A percentile compares a stretch with the other conserved stretches of the same genome.
phyloP scores from a whole-genome alignment of 1,140 invertebrate genomes.

The Zaprionus capensis region DNA sequence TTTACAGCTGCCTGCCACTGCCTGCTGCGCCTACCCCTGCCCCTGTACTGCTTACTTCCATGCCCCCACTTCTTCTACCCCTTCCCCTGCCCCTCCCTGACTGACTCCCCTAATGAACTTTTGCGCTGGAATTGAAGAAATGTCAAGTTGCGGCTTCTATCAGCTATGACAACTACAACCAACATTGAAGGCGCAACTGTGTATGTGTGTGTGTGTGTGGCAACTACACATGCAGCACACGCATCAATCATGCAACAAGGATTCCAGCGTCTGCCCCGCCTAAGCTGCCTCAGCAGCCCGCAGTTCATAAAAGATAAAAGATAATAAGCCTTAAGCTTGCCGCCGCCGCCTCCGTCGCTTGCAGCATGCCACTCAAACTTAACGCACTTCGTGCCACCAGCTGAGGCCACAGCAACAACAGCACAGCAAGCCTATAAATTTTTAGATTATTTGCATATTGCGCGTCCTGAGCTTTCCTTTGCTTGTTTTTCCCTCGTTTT shows the following conservation, averaged over 20 bases:
- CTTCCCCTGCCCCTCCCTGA: background rate
- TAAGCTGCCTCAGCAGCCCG: slow-evolving; percentile 58
- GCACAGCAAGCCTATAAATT: slow-evolving; percentile 77
- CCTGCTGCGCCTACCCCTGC: background rate
- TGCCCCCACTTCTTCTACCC: too few species aligned
- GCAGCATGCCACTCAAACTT: slow-evolving; percentile 69
- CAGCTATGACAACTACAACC: slow-evolving; percentile 2
- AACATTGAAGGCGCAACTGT: background rate
- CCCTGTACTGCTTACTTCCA: too few species aligned
- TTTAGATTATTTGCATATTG: slow-evolving; percentile 82
- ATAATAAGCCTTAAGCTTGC: slow-evolving; percentile 75
- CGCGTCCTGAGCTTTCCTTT: slow-evolving; percentile 18
- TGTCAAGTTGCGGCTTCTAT: slow-evolving; percentile 60
- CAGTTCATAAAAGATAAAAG: slow-evolving; percentile 82
- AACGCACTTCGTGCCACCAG: slow-evolving; percentile 37
- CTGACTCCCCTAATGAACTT: slow-evolving; percentile 43
- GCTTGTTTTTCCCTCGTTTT: background rate
- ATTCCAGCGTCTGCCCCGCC: slow-evolving; percentile 23
- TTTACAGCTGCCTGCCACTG: slow-evolving; percentile 17
- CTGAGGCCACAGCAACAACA: slow-evolving; percentile 26
- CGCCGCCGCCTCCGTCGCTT: slow-evolving; percentile 21
- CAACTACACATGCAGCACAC: slow-evolving; percentile 53
- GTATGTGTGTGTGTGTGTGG: background rate
- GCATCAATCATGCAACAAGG: slow-evolving; percentile 70
- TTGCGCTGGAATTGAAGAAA: slow-evolving; percentile 47